Conservation (phyloP, 2,888 invertebrate species). For the Eilema depressum region DNA sequence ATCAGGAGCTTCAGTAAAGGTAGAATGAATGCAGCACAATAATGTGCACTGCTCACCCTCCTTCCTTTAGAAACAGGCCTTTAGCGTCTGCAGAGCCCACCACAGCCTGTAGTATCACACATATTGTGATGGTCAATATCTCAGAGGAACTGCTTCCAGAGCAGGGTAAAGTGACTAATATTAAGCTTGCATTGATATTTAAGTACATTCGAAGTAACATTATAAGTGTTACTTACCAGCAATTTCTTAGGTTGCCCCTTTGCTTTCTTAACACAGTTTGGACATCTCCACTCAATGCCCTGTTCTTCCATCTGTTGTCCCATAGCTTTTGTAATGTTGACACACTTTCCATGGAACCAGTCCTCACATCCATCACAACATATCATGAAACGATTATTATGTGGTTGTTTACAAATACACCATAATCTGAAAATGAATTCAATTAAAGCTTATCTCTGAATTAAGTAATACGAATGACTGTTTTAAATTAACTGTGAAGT, state of each 20-base stretch:
- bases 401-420: slow-evolving; percentile 98
- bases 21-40: background rate
- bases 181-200: background rate
- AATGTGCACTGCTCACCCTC: background rate
- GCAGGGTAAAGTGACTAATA: background rate
- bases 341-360: slow-evolving; percentile 99
- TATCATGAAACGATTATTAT: slow-evolving; percentile 98
- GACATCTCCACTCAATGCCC: slow-evolving; percentile 96
- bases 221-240: slow-evolving; percentile 46
- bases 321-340: slow-evolving; percentile 96
- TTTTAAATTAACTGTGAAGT: background rate
- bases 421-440: slow-evolving; percentile 88
- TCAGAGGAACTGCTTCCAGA: background rate
- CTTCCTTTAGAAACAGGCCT: background rate
- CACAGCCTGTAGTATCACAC: background rate
- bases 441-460: background rate
- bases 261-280: slow-evolving; percentile 91
- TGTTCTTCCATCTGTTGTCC: slow-evolving; percentile 96
- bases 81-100: background rate
- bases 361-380: slow-evolving; percentile 98
- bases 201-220: background rate
- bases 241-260: slow-evolving; percentile 63
- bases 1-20: too few relatives aligned
- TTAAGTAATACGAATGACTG: background rate
- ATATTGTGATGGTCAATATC: background rate